Conservation (phyloP, 2,113 vertebrate genomes). For the Oreotrochilus melanogaster region DNA sequence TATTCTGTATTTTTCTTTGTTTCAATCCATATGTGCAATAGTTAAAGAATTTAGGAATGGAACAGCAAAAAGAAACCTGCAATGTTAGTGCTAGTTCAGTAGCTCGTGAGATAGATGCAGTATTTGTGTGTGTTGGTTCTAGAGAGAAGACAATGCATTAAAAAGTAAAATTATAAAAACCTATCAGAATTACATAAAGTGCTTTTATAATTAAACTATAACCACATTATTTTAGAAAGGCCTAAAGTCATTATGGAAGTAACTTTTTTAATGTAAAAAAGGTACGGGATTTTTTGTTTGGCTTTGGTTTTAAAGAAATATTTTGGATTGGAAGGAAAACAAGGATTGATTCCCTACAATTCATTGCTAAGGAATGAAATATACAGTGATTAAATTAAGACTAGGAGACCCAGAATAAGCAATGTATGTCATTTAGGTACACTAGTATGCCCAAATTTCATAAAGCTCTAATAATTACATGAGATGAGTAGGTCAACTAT, state of each 20-base stretch:
- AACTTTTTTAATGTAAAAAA: neutral
- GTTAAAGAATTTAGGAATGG: neutral
- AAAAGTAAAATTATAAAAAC: constrained; percentile 18
- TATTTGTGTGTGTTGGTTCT: constrained; percentile 48
- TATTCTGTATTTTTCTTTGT: neutral
- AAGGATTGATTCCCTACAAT: neutral
- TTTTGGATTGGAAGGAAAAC: neutral
- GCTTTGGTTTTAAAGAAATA: neutral
- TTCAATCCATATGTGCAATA: neutral
- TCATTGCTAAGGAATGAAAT: neutral
- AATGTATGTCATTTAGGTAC: neutral
- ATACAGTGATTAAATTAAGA: neutral
- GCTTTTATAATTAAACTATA: constrained; percentile 17
- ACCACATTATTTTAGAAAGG: neutral
- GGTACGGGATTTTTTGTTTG: neutral
- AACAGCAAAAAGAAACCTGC: neutral
- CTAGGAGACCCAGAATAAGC: neutral
- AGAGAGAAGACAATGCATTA: neutral
- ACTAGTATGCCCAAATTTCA: neutral
- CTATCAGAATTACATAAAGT: neutral
- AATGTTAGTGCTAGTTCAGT: neutral
- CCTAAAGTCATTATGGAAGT: neutral
- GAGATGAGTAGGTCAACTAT: neutral
- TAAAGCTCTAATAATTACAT: neutral
- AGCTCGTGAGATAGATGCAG: neutral